A percentile compares a stretch with the other conserved stretches of the same genome.
phyloP scores from a whole-genome alignment of 1,140 invertebrate species.

The Microplitis demolitor region DNA sequence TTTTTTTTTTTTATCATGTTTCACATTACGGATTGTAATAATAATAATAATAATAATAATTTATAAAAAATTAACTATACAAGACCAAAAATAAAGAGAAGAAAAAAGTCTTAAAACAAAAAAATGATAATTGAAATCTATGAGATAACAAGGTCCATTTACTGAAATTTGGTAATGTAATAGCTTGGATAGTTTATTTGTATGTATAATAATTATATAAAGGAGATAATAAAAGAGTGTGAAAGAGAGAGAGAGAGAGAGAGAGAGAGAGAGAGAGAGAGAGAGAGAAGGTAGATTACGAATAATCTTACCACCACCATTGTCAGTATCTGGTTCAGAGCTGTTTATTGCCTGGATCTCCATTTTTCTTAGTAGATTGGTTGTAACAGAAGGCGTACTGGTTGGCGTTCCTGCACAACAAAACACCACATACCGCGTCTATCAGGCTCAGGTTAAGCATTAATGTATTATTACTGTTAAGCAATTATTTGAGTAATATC shows the following conservation, averaged over 20 bases:
- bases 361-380: conserved; percentile 57
- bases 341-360: conserved; percentile 58
- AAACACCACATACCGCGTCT: conserved; percentile 54
- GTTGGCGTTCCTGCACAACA: conserved; percentile 57
- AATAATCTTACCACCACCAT: conserved; percentile 57
- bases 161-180: too few species aligned
- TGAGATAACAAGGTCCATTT: too few species aligned
- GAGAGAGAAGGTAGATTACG: conserved; percentile 33
- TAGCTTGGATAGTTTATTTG: too few species aligned
- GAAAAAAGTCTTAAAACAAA: too few species aligned
- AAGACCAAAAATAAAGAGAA: too few species aligned
- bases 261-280: conserved; percentile 9
- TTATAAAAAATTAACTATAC: too few species aligned
- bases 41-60: too few species aligned
- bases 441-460: conserved; percentile 52
- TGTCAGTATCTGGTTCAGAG: conserved; percentile 51
- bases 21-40: too few species aligned
- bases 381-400: conserved; percentile 53
- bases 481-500: too few species aligned
- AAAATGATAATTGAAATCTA: too few species aligned
- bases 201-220: background rate
- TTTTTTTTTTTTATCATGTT: too few species aligned
- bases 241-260: conserved; percentile 19
- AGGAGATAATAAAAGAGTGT: conserved; percentile 23
- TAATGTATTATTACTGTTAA: conserved; percentile 26